Evolutionary conservation across 2,113 vertebrate species (phyloP).

Genomic region (Reinhardtius hippoglossoides): DNA sequence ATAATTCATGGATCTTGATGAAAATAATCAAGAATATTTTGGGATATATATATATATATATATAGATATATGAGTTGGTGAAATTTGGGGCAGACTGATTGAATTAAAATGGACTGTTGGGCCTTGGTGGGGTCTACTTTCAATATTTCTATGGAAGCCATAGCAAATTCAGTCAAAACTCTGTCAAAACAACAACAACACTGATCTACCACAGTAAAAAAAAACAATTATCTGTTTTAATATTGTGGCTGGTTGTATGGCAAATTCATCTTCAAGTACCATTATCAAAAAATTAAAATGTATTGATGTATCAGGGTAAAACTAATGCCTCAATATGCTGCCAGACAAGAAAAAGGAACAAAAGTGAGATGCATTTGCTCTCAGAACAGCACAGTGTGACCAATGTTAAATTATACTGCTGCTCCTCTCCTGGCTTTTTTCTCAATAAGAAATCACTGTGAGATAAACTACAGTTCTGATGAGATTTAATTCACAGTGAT

Average conservation of each 20-base stretch:
- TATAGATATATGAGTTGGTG: too few relatives aligned
- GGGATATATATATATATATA: too few relatives aligned
- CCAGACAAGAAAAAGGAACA: conserved; percentile 16
- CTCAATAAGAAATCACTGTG: conserved; percentile 46
- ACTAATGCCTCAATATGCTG: not conserved
- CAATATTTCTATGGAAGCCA: too few relatives aligned
- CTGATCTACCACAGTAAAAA: not conserved
- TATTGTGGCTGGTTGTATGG: not conserved
- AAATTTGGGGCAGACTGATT: too few relatives aligned
- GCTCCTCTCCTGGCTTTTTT: conserved; percentile 29
- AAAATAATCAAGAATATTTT: too few relatives aligned
- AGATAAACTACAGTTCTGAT: conserved; percentile 64
- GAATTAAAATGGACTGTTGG: too few relatives aligned
- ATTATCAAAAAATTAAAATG: conserved; percentile 24
- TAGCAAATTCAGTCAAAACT: too few relatives aligned
- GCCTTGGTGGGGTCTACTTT: too few relatives aligned
- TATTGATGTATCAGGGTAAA: conserved; percentile 33
- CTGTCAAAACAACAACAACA: too few relatives aligned
- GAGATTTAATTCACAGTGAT: conserved; percentile 67
- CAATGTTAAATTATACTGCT: conserved; percentile 39
- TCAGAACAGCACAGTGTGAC: conserved; percentile 22
- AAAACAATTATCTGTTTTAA: not conserved
- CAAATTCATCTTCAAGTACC: conserved; percentile 41
- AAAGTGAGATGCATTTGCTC: conserved; percentile 20
- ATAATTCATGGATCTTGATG: too few relatives aligned